A percentile compares a stretch with the other conserved stretches of the same genome.
phyloP scores from a whole-genome alignment of 2,113 vertebrate species.

The Neogobius melanostomus region DNA sequence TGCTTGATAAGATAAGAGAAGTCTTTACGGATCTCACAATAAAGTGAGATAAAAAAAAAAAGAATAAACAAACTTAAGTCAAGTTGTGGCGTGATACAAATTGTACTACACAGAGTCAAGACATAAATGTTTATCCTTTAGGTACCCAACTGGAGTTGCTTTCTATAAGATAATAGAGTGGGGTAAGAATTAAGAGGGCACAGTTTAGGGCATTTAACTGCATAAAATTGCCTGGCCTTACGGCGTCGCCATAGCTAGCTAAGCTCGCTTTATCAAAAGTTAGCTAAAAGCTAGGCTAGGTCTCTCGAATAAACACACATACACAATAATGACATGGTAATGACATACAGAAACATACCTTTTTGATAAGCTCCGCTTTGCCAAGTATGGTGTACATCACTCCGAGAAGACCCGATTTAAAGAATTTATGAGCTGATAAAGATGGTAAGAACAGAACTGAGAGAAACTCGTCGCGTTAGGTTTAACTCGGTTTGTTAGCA shows the following conservation, averaged over 20 bases:
- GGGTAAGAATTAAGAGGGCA: not conserved
- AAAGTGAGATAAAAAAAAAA: too few species aligned
- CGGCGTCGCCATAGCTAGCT: constrained; percentile 66
- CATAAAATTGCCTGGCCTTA: constrained; percentile 48
- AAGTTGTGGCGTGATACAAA: too few species aligned
- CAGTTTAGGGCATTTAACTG: constrained; percentile 19
- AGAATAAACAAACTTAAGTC: too few species aligned
- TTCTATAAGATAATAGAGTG: not conserved
- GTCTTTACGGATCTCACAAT: too few species aligned
- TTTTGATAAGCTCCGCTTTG: not conserved
- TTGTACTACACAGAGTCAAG: too few species aligned
- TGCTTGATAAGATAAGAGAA: too few species aligned
- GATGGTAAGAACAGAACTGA: constrained; percentile 39
- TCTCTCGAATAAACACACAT: constrained; percentile 31
- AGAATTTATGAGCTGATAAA: constrained; percentile 34
- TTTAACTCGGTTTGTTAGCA: constrained; percentile 59
- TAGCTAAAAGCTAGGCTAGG: constrained; percentile 70
- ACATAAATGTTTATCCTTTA: not conserved
- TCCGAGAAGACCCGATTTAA: constrained; percentile 7
- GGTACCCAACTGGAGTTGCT: not conserved
- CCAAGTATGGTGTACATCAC: constrained; percentile 27
- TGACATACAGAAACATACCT: constrained; percentile 44
- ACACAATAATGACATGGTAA: not conserved
- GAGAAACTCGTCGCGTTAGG: constrained; percentile 68
- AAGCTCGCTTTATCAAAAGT: constrained; percentile 61